Base-by-base conservation (phyloP, 2,113 vertebrate species). In the Ceyx margarethae region DNA sequence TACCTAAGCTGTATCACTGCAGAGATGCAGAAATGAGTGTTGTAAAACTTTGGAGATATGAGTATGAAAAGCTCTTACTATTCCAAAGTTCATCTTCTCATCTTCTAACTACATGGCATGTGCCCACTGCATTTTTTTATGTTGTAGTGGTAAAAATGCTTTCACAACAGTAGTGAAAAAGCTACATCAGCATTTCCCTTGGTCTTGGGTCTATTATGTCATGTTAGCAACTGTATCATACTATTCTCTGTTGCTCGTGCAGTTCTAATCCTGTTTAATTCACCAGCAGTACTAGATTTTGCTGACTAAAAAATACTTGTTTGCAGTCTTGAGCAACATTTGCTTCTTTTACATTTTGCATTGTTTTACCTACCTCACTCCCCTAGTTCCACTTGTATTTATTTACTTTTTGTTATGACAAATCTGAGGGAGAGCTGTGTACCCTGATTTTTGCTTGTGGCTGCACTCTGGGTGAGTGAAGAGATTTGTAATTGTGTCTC, bases 231-330 rank as follows among this genome's bases (percentile, higher is more conserved):
- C 72, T 80, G 58, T 69, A n/a, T 66, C 2, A 0, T 75, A 13
- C 73, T 82, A 13, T 94, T 94, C 87, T 91, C 68, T 92, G 33
- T 90, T 95, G 87, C 85, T 91, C 81, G 61, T 87, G 93, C 91
- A 94, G 46, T 87, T 91, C 93, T 95, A 96, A 95, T 95, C 87
- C 93, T 73, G 72, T 46, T 81, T 94, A 80, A 93, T 93, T 95
- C 90, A 87, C 37, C 2, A 4, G 33, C 81, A 86, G 29, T 6
- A 2, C 33, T 90, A 68, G 65, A 14, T 94, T 94, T 80, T 93
- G 80, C 73, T 88, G 76, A 94, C 57, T 48, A 72, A 90, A 85
- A 93, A 71, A 21, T 48, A 29, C 5, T 84, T 79, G 40, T 83
- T 87, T 4, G 5, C 45, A 81, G 80, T 90, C 83, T 94, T 94